These are phyloP conservation scores for Aphis craccivora DNA, from an alignment of 1,140 invertebrate genomes.

Conservation along the genomic window DNA sequence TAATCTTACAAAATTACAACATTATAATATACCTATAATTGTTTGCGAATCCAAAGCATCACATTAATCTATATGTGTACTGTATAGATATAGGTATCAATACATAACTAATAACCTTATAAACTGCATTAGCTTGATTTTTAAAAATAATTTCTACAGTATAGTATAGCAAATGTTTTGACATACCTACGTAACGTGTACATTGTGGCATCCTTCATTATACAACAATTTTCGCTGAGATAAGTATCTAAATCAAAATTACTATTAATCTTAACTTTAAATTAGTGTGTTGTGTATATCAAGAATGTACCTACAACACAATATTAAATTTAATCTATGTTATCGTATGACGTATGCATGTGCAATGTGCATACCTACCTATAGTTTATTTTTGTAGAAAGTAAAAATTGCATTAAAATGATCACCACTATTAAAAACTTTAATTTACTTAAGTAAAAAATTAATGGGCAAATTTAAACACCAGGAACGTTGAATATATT, in stretches of 20 bases:
- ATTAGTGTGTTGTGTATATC: neutral
- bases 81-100: neutral
- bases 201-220: neutral
- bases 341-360: neutral
- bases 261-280: neutral
- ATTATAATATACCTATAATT: neutral
- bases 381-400: neutral
- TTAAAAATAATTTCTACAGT: neutral
- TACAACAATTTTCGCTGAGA: neutral
- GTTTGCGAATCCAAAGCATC: neutral
- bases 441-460: neutral
- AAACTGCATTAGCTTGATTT: neutral
- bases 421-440: neutral
- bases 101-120: neutral
- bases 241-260: neutral
- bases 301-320: too few relatives aligned
- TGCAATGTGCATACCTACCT: too few relatives aligned
- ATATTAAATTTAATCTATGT: neutral
- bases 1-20: neutral
- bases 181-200: neutral
- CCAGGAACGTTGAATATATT: neutral
- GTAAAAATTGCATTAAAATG: neutral
- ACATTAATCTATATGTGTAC: neutral
- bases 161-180: neutral
- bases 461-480: constrained; percentile 2